Conservation (phyloP, 2,888 invertebrate genomes). For the Pelosia muscerda region DNA sequence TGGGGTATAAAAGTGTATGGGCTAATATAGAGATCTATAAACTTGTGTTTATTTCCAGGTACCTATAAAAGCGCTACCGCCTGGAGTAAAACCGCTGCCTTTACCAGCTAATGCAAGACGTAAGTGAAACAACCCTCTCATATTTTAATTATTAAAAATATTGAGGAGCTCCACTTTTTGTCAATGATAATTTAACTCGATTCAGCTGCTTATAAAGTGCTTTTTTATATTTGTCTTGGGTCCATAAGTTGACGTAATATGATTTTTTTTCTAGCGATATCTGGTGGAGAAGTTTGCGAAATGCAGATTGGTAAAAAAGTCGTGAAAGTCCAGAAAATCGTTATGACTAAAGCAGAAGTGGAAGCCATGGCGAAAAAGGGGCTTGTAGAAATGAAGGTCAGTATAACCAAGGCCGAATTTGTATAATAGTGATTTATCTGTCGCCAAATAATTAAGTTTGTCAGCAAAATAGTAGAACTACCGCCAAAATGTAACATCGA, state of each 20-base stretch:
- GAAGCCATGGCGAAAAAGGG: slow-evolving; percentile 89
- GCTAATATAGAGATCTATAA: neutral
- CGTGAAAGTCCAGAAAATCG: slow-evolving; percentile 89
- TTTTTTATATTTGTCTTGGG: too few relatives aligned
- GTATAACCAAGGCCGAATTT: neutral
- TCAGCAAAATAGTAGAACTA: too few relatives aligned
- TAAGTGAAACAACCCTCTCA: slow-evolving; percentile 53
- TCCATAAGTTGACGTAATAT: too few relatives aligned
- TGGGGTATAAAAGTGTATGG: too few relatives aligned
- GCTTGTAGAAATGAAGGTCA: slow-evolving; percentile 88
- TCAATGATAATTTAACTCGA: neutral
- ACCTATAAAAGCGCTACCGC: slow-evolving; percentile 74
- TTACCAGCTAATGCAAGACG: slow-evolving; percentile 70
- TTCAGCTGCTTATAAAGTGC: neutral
- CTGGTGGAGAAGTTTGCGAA: slow-evolving; percentile 72
- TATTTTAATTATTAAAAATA: neutral
- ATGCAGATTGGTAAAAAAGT: slow-evolving; percentile 88
- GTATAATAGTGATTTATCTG: too few relatives aligned
- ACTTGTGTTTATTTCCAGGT: slow-evolving; percentile 61
- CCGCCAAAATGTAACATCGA: too few relatives aligned
- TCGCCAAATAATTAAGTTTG: too few relatives aligned
- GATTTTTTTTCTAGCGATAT: slow-evolving; percentile 50
- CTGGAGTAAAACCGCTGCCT: slow-evolving; percentile 79
- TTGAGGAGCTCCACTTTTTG: too few relatives aligned
- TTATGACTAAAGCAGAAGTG: slow-evolving; percentile 89